Percentiles rank a stretch among this genome's conserved stretches.
Evolutionary conservation across 1,140 invertebrate species (phyloP).

Genomic region (Zaprionus gabonicus): DNA sequence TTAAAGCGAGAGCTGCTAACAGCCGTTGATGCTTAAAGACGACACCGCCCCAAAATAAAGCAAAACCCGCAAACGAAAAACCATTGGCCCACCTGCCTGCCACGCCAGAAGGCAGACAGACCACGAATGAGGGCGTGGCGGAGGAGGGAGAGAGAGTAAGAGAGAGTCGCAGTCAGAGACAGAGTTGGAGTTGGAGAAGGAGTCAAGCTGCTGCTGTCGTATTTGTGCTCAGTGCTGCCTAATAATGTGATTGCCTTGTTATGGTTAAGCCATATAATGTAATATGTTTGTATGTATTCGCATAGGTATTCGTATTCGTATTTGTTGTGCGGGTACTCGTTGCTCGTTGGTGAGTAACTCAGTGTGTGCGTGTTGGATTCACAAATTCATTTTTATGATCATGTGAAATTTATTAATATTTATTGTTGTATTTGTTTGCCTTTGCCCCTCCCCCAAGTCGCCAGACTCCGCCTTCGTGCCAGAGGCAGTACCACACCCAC

Average conservation of each 20-base stretch:
- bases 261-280: constrained; percentile 83
- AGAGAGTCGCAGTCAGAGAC: neutral
- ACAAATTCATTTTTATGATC: constrained; percentile 83
- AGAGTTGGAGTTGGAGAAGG: neutral
- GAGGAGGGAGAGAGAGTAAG: neutral
- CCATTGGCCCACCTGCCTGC: constrained; percentile 24
- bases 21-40: constrained; percentile 49
- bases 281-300: constrained; percentile 61
- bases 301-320: constrained; percentile 9
- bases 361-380: constrained; percentile 69
- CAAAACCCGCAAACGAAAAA: constrained; percentile 19
- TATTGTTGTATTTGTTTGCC: constrained; percentile 73
- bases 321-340: constrained; percentile 3
- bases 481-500: neutral
- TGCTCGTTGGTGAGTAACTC: constrained; percentile 12
- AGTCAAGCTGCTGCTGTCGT: constrained; percentile 25
- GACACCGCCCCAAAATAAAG: constrained; percentile 27
- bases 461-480: neutral
- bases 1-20: constrained; percentile 43
- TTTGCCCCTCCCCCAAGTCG: constrained; percentile 7
- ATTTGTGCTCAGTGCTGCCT: constrained; percentile 63
- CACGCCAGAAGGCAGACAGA: constrained; percentile 24
- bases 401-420: constrained; percentile 83
- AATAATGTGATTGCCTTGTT: constrained; percentile 83
- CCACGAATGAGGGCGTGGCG: neutral